phyloP scores from a whole-genome alignment of 2,113 vertebrate genomes.

The Salvelinus namaycush region DNA sequence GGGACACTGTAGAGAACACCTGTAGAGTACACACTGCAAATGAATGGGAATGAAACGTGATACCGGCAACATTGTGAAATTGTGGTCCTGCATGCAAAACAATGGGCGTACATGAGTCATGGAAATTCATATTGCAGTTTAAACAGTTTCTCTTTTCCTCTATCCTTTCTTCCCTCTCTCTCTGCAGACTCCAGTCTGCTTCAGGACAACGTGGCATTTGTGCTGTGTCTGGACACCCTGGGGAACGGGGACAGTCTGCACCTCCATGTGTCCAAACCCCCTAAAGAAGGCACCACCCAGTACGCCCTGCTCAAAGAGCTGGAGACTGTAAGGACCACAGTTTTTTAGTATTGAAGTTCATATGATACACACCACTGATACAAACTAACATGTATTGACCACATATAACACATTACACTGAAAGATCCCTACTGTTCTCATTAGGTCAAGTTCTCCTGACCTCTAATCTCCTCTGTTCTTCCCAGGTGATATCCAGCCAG shows the following conservation, averaged over 20 bases:
- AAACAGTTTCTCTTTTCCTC: not conserved
- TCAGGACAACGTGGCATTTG: conserved; percentile 97
- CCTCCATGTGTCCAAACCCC: conserved; percentile 95
- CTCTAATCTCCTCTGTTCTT: not conserved
- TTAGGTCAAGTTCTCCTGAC: too few species aligned
- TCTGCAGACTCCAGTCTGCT: conserved; percentile 91
- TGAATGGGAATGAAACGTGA: too few species aligned
- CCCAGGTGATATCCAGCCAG: conserved; percentile 83
- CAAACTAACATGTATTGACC: too few species aligned
- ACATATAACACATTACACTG: too few species aligned
- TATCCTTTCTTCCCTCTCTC: not conserved
- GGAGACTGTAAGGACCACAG: conserved; percentile 74
- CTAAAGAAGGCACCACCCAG: conserved; percentile 91
- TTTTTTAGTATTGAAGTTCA: too few species aligned
- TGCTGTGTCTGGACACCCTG: conserved; percentile 93
- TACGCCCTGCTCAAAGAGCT: conserved; percentile 87
- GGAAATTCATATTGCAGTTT: not conserved
- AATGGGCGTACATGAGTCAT: too few species aligned
- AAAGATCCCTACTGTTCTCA: too few species aligned
- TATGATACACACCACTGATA: too few species aligned
- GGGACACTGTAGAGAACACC: too few species aligned
- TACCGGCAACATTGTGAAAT: too few species aligned
- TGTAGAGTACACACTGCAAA: too few species aligned
- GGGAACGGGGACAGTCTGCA: conserved; percentile 85
- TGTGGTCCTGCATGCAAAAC: too few species aligned